Base-by-base conservation (phyloP, 2,888 invertebrate genomes). In the Ochropleura plecta region DNA sequence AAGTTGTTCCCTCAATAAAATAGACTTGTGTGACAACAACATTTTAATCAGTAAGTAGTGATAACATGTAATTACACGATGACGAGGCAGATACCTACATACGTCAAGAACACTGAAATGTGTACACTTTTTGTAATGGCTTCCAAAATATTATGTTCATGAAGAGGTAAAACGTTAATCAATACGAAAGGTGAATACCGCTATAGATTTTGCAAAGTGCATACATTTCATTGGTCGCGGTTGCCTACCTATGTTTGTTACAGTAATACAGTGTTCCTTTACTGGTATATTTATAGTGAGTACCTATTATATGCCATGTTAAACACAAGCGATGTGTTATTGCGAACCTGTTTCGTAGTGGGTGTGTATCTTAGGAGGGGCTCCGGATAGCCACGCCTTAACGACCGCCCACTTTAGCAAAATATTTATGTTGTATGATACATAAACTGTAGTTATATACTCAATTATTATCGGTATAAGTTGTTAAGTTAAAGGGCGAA, bases 281-380 rank as follows among this genome's bases (percentile, higher is more conserved):
- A 20, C 51, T 69, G 12, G 40, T 69, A 12, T 68, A 46, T 64
- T 49, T 55, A 16, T 73, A 57, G 62, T 78, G 12, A n/a, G 44
- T 62, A 62, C n/a, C 60, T 62, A 62, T 9, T n/a, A 71, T 72
- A 65, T 1, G 70, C 46, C 46, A 73, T 83, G 86, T 84, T 82
- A 81, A 79, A 69, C 68, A 78, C 74, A 74, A 83, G 64, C 83
- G 79, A 85, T 83, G 82, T 89, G 84, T 90, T 88, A 92, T 93
- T 92, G 89, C 88, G 83, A 93, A 95, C 94, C 92, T 82, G 94
- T 94, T 93, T 89, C 81, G 87, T 86, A 88, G 89, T 92, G 86
- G 87, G 88, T 85, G 78, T 87, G 82, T 85, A 57, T 60, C 63
- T 81, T 89, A 90, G 95, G 95, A 88, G 93, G 94, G 85, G 90